Base-by-base conservation (phyloP, 2,888 invertebrate genomes). In the Formica aserva region DNA sequence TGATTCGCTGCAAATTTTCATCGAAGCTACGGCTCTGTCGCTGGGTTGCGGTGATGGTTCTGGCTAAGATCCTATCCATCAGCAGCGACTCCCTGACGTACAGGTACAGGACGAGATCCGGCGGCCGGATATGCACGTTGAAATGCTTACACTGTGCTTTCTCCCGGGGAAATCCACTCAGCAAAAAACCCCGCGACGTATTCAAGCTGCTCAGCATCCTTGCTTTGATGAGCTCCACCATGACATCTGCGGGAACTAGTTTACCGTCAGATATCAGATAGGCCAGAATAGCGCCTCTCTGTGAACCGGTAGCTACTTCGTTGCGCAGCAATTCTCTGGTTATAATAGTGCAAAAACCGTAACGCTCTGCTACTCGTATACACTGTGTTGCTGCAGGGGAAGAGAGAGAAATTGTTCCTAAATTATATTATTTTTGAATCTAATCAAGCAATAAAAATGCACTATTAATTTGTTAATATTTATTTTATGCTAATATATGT, bases 1-100 rank as follows among this genome's bases (percentile, higher is more conserved):
- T 94, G 83, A 97, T 94, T 3, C 96, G 95, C 88, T 95, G 96
- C 87, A 95, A 95, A 87, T 96, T 96, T 92, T 96, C 96, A 84
- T 96, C 96, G 0, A 95, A 63, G 29, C n/a, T 82, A 8, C 32
- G 18, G 0, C 55, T 3, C 6, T 57, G 18, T 8, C 87, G 69
- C 9, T 83, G 83, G 0, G 74, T 85, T 2, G 65, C 29, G 8
- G 82, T 84, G 32, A 86, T 38, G 3, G n/a, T 32, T 26, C 65
- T 87, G 2, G 82, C 85, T 72, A 86, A 71, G n/a, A 86, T 26
- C 52, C 90, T 85, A 18, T 90, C 92, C 57, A 84, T 87, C 38
- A 92, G 76, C 26, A 92, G 75, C 9, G 91, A 86, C 15, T 89
- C 85, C 26, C 85, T 82, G 9, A 84, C 91, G 45, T 85, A 72